phyloP scores from a whole-genome alignment of 2,113 vertebrate genomes.

The Nyctereutes procyonoides region DNA sequence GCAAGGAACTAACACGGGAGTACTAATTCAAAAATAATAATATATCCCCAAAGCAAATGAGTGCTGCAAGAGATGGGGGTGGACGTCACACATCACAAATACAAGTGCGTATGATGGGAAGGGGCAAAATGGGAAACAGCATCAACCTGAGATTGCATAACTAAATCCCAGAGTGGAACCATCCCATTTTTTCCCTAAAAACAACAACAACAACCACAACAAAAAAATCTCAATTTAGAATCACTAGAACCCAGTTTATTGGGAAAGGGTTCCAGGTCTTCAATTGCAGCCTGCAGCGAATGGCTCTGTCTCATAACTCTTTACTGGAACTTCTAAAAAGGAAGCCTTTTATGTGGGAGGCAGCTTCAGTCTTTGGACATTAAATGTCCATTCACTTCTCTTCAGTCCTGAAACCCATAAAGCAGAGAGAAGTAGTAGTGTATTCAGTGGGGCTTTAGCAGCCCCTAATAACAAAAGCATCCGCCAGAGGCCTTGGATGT shows the following conservation, averaged over 20 bases:
- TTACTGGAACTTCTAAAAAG: not conserved
- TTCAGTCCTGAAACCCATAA: not conserved
- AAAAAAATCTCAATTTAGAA: not conserved
- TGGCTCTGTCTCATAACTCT: not conserved
- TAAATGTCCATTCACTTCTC: not conserved
- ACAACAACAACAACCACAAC: not conserved
- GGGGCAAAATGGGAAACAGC: too few relatives aligned
- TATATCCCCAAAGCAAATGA: not conserved
- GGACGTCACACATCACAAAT: too few relatives aligned
- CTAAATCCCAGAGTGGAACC: not conserved
- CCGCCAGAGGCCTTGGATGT: not conserved
- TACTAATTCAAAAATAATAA: constrained; percentile 47
- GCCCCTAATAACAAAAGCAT: not conserved
- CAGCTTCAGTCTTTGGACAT: not conserved
- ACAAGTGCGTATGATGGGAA: not conserved
- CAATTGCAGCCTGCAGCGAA: not conserved
- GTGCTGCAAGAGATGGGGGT: not conserved
- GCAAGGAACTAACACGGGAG: constrained; percentile 19
- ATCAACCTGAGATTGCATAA: not conserved
- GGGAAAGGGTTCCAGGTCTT: not conserved
- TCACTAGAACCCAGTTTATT: not conserved
- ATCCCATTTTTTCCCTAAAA: not conserved
- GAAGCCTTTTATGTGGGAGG: not conserved
- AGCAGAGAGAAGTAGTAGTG: not conserved
- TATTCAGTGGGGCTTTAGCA: not conserved